phyloP scores from a whole-genome alignment of 2,888 invertebrate genomes.

The Protophormia terraenovae region DNA sequence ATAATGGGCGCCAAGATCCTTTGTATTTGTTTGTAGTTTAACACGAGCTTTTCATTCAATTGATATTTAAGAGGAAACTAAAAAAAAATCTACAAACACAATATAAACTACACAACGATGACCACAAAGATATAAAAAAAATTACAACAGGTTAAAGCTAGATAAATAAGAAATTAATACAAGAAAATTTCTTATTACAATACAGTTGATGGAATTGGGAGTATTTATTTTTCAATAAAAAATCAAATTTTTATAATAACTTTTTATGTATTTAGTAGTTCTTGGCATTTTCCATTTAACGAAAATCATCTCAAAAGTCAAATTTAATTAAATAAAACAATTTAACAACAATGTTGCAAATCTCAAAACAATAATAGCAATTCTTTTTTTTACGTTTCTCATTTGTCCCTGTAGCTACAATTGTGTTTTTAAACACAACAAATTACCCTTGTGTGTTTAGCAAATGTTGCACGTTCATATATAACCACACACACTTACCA shows the following conservation, averaged over 20 bases:
- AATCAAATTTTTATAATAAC: too few species aligned
- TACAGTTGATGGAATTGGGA: too few species aligned
- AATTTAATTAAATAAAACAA: neutral
- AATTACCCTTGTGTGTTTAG: constrained; percentile 12
- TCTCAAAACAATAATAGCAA: too few species aligned
- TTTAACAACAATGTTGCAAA: neutral
- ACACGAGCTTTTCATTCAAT: constrained; percentile 49
- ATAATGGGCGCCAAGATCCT: constrained; percentile 57
- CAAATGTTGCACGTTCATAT: constrained; percentile 47
- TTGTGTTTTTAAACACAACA: neutral
- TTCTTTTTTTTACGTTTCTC: too few species aligned
- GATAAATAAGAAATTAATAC: too few species aligned
- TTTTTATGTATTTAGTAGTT: too few species aligned
- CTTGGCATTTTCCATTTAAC: neutral
- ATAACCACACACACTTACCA: constrained; percentile 26
- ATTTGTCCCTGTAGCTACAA: constrained; percentile 21
- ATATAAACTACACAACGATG: neutral
- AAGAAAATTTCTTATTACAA: too few species aligned
- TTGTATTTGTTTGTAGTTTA: constrained; percentile 52
- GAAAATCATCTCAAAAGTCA: neutral
- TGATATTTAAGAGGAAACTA: constrained; percentile 12
- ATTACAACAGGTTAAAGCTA: too few species aligned
- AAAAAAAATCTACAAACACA: neutral
- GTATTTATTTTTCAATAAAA: too few species aligned
- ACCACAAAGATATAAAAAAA: too few species aligned